Conservation (phyloP, 2,888 invertebrate species). For the Clanis bilineata region DNA sequence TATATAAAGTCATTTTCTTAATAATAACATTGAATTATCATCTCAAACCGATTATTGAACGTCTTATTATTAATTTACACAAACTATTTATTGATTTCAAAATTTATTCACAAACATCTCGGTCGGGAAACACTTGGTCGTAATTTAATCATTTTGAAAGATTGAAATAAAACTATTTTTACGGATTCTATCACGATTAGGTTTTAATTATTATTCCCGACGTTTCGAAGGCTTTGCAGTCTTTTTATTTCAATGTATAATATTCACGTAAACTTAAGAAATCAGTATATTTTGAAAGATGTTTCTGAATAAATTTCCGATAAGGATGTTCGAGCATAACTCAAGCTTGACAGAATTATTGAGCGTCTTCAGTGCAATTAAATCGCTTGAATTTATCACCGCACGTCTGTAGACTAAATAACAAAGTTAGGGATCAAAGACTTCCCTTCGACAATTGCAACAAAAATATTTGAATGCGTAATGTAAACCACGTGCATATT, state of each 20-base stretch:
- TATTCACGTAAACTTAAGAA: too few species aligned
- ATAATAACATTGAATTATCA: too few species aligned
- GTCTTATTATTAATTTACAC: neutral
- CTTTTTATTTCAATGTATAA: too few species aligned
- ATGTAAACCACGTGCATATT: neutral
- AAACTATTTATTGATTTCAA: neutral
- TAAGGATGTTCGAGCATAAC: conserved; percentile 39
- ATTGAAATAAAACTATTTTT: too few species aligned
- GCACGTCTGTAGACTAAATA: conserved; percentile 35
- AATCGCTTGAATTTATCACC: conserved; percentile 51
- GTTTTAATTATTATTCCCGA: too few species aligned
- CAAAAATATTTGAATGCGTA: conserved; percentile 12
- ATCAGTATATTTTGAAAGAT: conserved; percentile 25
- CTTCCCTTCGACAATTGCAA: conserved; percentile 33
- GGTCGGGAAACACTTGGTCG: conserved; percentile 23
- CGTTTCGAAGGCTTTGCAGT: too few species aligned
- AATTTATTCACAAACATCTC: conserved; percentile 22
- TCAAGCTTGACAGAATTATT: conserved; percentile 52
- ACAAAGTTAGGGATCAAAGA: conserved; percentile 53
- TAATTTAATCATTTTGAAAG: conserved; percentile 30
- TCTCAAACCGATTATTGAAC: neutral
- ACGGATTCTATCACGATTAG: too few species aligned
- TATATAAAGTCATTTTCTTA: neutral
- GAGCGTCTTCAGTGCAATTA: conserved; percentile 43
- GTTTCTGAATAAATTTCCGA: conserved; percentile 38